Evolutionary conservation across 2,113 vertebrate genomes (phyloP), one percentile per base, ranked within the genome.

Genomic region (Tichodroma muraria): DNA sequence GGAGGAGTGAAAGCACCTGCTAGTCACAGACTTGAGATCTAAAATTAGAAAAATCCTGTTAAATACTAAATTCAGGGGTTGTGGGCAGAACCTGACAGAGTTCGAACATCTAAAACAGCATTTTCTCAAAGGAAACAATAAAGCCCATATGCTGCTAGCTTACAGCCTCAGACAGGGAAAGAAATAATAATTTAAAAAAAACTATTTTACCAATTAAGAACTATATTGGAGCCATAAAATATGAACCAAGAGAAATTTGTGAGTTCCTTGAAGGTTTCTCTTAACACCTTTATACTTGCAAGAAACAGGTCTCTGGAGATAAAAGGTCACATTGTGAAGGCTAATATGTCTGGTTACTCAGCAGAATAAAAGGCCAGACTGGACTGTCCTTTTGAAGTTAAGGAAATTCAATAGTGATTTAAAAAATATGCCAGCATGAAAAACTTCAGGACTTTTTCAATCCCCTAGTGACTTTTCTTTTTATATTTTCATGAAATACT

Each of bases 301-400:
- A 85, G 78, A 89, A 89, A 92, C 65, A 91, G 69, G 65, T 97
- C 90, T 92, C 94, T 64, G 24, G 61, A 94, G 77, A 95, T 49
- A 93, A 96, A 97, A 96, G 96, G 93, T 96, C 96, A 95, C 75
- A 88, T 71, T 96, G 57, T 88, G 93, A 96, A 95, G 86, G 91
- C 76, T 95, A 97, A 97, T 96, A 91, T 60, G 84, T 96, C 85
- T 69, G 83, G 95, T 88, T 96, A 96, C 89, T 97, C 94, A 94
- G 92, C 87, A 95, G 90, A 95, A 96, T 70, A 95, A 96, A 95
- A 97, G 94, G 90, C 83, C 94, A 94, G 37, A 57, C 89, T 91
- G 50, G 73, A 78, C 84, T 96, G 90, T 95, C 79, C 78, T 93
- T 96, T 77, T 40, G 80, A 93, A 94, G 60, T 47, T 30, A 53